Evolutionary conservation across 2,888 invertebrate genomes (phyloP), one percentile per base, ranked within the genome.

Genomic region (Zaprionus obscuricornis): DNA sequence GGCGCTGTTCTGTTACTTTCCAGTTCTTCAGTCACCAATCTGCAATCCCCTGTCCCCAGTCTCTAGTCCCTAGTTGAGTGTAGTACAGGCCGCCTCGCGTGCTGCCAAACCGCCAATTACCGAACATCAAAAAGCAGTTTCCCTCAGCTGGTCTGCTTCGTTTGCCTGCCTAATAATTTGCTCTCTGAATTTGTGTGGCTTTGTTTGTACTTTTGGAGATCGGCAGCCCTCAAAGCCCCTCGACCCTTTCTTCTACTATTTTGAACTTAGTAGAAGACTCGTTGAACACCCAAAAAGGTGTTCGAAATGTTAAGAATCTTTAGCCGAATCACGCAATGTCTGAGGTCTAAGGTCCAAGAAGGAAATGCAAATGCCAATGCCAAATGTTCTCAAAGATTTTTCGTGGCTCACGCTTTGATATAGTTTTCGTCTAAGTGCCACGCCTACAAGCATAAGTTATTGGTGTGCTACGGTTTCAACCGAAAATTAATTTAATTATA

Each of bases 41-140:
- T n/a, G n/a, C n/a, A n/a, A n/a, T n/a, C n/a, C n/a, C n/a, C n/a
- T n/a, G n/a, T n/a, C n/a, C n/a, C n/a, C 29, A 10, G 16, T 14
- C 40, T 45, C 45, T 40, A n/a, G n/a, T n/a, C 31, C 42, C 56
- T 26, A 40, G 34, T 36, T 49, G 66, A 66, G 56, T 55, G 27
- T 27, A 54, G 34, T 43, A 33, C 39, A 50, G 56, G 43, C 74
- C 67, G 82, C 66, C 74, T 81, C 82, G 85, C 81, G 81, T 81
- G 81, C 78, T 81, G 82, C 85, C 81, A 81, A 81, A 84, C 81
- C 85, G 85, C 81, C 85, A 81, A 81, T 81, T 81, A 81, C 81
- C 74, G 70, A 81, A 81, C 85, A 81, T 81, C 82, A 81, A 81
- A 79, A 81, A 77, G 82, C 81, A 74, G 82, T 84, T 81, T 77